These are phyloP conservation scores for Centrocercus urophasianus DNA, from an alignment of 2,113 vertebrate species.

Conservation along the genomic window DNA sequence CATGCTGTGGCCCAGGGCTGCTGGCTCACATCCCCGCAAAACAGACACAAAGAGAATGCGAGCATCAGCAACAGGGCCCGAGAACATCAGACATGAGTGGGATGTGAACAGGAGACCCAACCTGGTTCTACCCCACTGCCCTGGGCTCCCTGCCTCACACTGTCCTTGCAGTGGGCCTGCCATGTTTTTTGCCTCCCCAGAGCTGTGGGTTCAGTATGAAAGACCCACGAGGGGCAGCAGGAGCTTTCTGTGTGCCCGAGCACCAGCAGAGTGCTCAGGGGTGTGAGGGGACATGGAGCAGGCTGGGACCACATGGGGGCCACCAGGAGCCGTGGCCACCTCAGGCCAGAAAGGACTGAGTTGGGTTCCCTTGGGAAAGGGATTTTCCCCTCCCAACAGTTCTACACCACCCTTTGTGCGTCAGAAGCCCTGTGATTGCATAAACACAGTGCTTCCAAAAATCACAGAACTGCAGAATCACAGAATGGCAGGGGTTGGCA, in stretches of 20 bases:
- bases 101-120: background rate
- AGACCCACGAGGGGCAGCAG: background rate
- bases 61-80: background rate
- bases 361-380: background rate
- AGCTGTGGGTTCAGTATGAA: background rate
- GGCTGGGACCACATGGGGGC: fast-evolving
- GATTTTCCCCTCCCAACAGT: background rate
- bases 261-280: background rate
- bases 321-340: fast-evolving
- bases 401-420: background rate
- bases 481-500: too few species aligned
- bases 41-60: background rate
- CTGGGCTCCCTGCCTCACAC: background rate
- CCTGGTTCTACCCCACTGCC: background rate
- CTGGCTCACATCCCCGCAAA: background rate
- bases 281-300: fast-evolving
- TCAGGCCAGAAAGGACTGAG: background rate
- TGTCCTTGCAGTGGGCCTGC: background rate
- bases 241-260: background rate
- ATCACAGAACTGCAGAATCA: too few species aligned
- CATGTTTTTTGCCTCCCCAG: background rate
- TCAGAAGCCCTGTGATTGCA: background rate
- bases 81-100: background rate
- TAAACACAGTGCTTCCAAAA: background rate
- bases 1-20: background rate